Conservation (phyloP, 2,888 invertebrate genomes). For the Tiphia femorata region DNA sequence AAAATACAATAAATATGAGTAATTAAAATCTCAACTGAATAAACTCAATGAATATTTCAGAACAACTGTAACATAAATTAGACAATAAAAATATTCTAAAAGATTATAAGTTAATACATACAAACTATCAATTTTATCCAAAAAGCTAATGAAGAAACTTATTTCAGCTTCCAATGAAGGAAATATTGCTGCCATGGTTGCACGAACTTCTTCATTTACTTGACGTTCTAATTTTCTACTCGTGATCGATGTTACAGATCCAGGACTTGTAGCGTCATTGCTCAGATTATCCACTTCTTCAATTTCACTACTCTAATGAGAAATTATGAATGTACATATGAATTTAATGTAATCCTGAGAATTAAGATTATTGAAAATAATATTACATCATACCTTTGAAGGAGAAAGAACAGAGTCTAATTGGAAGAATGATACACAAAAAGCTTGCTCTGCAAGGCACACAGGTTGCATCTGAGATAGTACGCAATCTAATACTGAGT, state of each 20-base stretch:
- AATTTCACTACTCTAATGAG: slow-evolving; percentile 46
- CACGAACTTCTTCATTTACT: slow-evolving; percentile 83
- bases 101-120: slow-evolving; percentile 71
- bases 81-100: background rate
- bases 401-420: slow-evolving; percentile 73
- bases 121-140: slow-evolving; percentile 92
- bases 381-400: slow-evolving; percentile 46
- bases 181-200: slow-evolving; percentile 92
- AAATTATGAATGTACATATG: background rate
- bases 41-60: background rate
- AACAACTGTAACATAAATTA: background rate
- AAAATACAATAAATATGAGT: slow-evolving; percentile 13
- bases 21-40: background rate
- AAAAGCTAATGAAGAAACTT: slow-evolving; percentile 85
- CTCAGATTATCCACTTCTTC: slow-evolving; percentile 55
- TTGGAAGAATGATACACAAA: slow-evolving; percentile 93
- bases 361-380: background rate
- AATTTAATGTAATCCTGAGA: background rate
- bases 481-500: slow-evolving; percentile 85
- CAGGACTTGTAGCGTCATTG: slow-evolving; percentile 60
- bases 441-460: slow-evolving; percentile 94
- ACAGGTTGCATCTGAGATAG: slow-evolving; percentile 90
- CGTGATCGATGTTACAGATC: slow-evolving; percentile 57
- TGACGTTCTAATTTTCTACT: slow-evolving; percentile 77
- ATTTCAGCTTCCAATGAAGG: slow-evolving; percentile 89